Evolutionary conservation across 2,797 vertebrate species (phyloP).

Genomic region (Sebastes vulpes): DNA sequence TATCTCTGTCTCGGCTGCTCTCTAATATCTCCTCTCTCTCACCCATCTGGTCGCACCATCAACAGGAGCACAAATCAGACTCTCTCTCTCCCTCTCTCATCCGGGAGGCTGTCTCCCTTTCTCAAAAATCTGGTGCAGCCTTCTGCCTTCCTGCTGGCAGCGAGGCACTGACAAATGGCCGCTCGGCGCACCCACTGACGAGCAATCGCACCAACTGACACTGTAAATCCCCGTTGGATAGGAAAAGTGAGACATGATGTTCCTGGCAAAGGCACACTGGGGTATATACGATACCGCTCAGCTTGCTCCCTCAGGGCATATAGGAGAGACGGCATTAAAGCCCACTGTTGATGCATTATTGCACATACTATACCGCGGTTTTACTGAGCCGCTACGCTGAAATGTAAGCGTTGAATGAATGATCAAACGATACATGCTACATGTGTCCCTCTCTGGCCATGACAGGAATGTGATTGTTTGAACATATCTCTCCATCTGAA

Average conservation of each 20-base stretch:
- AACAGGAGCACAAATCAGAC: constrained; percentile 35
- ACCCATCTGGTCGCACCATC: constrained; percentile 59
- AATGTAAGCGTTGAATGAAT: neutral
- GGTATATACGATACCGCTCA: constrained; percentile 24
- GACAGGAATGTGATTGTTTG: neutral
- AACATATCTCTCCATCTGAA: neutral
- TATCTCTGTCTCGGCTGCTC: constrained; percentile 13
- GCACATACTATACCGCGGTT: neutral
- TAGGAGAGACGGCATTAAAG: constrained; percentile 10
- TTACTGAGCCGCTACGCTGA: neutral
- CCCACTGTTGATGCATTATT: constrained; percentile 5
- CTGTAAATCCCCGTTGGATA: constrained; percentile 65
- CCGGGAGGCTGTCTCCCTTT: constrained; percentile 31
- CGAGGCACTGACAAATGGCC: constrained; percentile 77
- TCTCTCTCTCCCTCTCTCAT: constrained; percentile 5
- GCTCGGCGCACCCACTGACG: constrained; percentile 66
- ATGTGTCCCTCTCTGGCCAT: constrained; percentile 2
- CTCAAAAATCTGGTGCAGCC: constrained; percentile 66
- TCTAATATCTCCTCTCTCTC: constrained; percentile 31
- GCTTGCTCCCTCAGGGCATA: neutral
- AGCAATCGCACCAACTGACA: constrained; percentile 76
- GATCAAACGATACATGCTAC: constrained; percentile 12
- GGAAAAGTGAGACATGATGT: constrained; percentile 65
- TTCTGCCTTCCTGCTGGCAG: constrained; percentile 68
- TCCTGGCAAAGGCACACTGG: constrained; percentile 48